These are phyloP conservation scores for Pseudolaguvia tuberculata DNA, from an alignment of 2,113 vertebrate species.

Conservation along the genomic window DNA sequence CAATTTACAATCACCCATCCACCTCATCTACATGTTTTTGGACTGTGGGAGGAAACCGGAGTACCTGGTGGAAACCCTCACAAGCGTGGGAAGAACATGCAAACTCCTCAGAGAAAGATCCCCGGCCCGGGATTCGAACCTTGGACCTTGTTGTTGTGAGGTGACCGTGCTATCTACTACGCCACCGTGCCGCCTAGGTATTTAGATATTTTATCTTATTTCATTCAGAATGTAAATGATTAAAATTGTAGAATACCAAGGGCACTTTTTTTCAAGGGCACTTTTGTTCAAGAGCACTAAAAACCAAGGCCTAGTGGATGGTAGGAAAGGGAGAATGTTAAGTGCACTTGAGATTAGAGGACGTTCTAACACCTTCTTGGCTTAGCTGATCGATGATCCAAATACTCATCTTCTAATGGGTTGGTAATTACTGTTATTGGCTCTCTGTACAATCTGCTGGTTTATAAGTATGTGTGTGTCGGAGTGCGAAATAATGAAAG, in stretches of 20 bases:
- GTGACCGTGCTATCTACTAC: too few relatives aligned
- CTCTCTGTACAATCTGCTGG: slow-evolving; percentile 46
- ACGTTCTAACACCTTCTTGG: slow-evolving; percentile 47
- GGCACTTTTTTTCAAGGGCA: too few relatives aligned
- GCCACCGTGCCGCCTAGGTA: too few relatives aligned
- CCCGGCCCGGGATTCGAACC: too few relatives aligned
- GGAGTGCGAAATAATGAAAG: slow-evolving; percentile 9
- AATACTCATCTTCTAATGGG: slow-evolving; percentile 60
- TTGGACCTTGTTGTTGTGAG: too few relatives aligned
- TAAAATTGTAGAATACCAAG: background rate
- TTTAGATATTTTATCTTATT: background rate
- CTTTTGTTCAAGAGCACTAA: slow-evolving; percentile 25
- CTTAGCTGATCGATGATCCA: slow-evolving; percentile 57
- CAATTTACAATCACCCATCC: too few relatives aligned
- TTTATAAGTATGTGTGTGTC: slow-evolving; percentile 26
- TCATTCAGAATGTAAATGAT: background rate
- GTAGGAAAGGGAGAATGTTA: background rate
- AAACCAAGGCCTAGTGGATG: slow-evolving; percentile 11
- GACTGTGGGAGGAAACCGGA: too few relatives aligned
- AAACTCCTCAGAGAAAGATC: too few relatives aligned
- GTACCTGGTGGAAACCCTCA: too few relatives aligned
- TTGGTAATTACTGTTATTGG: slow-evolving; percentile 67
- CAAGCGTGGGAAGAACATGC: too few relatives aligned
- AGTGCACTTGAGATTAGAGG: slow-evolving; percentile 58
- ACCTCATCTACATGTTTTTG: too few relatives aligned